Evolutionary conservation across 2,888 invertebrate genomes (phyloP).

Genomic region (Lycaena phlaeas): DNA sequence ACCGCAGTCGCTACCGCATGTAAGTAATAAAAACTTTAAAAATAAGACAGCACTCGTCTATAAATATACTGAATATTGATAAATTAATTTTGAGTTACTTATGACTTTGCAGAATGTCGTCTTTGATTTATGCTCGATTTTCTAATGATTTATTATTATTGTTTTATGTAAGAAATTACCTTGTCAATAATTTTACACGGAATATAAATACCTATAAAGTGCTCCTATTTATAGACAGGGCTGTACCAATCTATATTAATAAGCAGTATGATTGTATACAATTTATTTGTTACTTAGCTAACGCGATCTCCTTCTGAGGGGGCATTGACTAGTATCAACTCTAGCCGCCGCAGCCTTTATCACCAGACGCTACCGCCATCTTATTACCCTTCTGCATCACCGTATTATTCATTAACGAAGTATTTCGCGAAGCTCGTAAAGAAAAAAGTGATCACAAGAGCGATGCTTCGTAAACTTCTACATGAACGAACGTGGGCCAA

Average conservation of each 20-base stretch:
- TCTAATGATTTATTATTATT: too few species aligned
- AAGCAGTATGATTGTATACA: constrained; percentile 22
- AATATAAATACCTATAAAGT: too few species aligned
- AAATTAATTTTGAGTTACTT: too few species aligned
- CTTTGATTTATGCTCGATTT: too few species aligned
- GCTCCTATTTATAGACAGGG: too few species aligned
- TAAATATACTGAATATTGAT: too few species aligned
- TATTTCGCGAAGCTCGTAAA: constrained; percentile 83
- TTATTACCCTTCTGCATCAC: constrained; percentile 83
- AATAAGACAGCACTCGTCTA: too few species aligned
- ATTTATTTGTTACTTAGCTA: constrained; percentile 58
- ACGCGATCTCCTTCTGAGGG: constrained; percentile 70
- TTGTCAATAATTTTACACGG: too few species aligned
- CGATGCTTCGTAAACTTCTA: constrained; percentile 81
- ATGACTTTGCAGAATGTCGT: too few species aligned
- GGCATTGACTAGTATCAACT: constrained; percentile 68
- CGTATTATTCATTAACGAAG: constrained; percentile 83
- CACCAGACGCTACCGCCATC: constrained; percentile 79
- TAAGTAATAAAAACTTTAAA: too few species aligned
- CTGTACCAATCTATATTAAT: constrained; percentile 5
- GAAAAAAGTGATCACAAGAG: constrained; percentile 78
- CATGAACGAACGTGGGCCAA: constrained; percentile 74
- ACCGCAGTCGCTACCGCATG: constrained; percentile 79
- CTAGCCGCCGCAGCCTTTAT: constrained; percentile 67
- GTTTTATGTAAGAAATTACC: too few species aligned